phyloP scores from a whole-genome alignment of 2,113 vertebrate species.

The Cephalophus harveyi region DNA sequence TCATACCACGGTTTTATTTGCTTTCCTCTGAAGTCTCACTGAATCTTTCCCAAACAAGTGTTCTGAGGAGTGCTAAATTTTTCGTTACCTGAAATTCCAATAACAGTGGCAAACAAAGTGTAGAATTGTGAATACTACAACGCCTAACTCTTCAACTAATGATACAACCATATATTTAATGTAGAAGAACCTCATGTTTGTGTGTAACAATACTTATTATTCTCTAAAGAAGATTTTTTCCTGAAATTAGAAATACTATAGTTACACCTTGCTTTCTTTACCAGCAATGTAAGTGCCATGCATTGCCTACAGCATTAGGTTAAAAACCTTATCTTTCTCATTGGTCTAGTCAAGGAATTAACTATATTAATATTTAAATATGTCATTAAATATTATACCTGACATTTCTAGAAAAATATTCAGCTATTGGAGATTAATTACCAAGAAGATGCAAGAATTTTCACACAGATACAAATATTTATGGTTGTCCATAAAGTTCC shows the following conservation, averaged over 20 bases:
- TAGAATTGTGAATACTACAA: not conserved
- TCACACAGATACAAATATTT: not conserved
- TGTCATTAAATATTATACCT: not conserved
- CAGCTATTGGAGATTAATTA: not conserved
- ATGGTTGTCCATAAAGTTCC: not conserved
- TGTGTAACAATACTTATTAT: not conserved
- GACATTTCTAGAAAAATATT: not conserved
- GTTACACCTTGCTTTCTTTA: not conserved
- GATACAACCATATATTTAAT: not conserved
- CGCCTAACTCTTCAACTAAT: not conserved
- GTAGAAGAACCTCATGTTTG: not conserved
- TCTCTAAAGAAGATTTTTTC: not conserved
- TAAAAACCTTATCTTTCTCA: not conserved
- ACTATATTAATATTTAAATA: not conserved
- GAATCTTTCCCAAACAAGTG: not conserved
- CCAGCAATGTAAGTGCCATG: not conserved
- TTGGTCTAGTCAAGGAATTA: not conserved
- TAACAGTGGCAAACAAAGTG: not conserved
- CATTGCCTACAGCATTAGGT: not conserved
- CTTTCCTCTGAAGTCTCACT: not conserved
- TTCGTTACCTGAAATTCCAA: not conserved
- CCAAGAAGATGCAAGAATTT: not conserved
- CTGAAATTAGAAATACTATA: not conserved
- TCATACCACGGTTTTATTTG: too few relatives aligned
- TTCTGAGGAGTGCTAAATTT: not conserved